Conservation (phyloP, 2,113 vertebrate genomes). For the Eptesicus fuscus region DNA sequence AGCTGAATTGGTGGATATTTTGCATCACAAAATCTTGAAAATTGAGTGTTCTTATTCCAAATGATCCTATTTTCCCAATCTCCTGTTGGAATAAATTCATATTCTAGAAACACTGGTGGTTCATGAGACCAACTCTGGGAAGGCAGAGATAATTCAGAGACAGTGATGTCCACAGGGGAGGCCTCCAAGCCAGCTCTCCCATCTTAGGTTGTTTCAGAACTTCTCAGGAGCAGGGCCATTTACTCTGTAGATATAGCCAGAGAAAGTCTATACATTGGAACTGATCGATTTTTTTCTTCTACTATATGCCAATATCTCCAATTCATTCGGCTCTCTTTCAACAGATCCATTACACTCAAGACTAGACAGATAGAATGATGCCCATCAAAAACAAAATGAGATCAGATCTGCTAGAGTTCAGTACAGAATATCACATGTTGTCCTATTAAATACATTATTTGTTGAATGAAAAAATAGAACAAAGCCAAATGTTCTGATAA, state of each 20-base stretch:
- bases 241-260: not conserved
- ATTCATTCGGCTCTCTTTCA: not conserved
- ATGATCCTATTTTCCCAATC: not conserved
- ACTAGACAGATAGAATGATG: not conserved
- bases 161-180: not conserved
- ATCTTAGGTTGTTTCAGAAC: not conserved
- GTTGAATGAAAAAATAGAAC: constrained; percentile 20
- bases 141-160: not conserved
- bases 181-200: not conserved
- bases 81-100: not conserved
- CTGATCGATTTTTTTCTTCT: not conserved
- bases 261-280: not conserved
- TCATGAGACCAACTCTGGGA: not conserved
- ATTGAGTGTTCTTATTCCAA: not conserved
- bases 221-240: not conserved
- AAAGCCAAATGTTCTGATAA: constrained; percentile 28
- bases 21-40: not conserved
- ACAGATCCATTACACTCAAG: not conserved
- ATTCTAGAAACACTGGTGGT: not conserved
- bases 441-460: not conserved
- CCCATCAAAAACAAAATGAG: not conserved
- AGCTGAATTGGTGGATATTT: not conserved
- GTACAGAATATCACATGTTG: not conserved
- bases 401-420: not conserved
- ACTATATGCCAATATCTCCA: not conserved